Evolutionary conservation across 2,797 vertebrate species (phyloP).

Genomic region (Miichthys miiuy): DNA sequence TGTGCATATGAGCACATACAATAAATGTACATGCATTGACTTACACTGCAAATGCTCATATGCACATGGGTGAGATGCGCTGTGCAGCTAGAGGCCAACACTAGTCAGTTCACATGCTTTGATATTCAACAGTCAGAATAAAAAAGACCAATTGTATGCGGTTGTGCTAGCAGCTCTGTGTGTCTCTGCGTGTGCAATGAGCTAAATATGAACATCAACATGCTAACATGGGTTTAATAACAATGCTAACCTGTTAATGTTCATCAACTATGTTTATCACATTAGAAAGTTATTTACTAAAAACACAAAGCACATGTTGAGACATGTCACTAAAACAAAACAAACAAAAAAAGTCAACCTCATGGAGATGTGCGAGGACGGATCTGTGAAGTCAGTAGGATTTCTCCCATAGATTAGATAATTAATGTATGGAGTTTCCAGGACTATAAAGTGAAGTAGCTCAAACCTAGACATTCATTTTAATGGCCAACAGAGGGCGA

Average conservation of each 20-base stretch:
- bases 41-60: neutral
- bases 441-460: too few species aligned
- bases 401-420: too few species aligned
- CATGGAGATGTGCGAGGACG: neutral
- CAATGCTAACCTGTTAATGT: neutral
- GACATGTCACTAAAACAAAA: neutral
- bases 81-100: slow-evolving; percentile 20
- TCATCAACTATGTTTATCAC: neutral
- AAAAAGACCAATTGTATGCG: neutral
- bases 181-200: neutral
- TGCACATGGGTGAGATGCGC: slow-evolving; percentile 8
- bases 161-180: neutral
- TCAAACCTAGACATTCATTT: too few species aligned
- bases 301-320: neutral
- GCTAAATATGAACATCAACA: neutral
- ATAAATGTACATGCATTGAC: slow-evolving; percentile 1
- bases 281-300: neutral
- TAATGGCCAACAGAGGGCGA: too few species aligned
- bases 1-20: slow-evolving; percentile 20
- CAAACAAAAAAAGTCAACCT: neutral
- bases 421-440: too few species aligned
- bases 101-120: slow-evolving; percentile 50
- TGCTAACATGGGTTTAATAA: neutral
- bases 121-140: slow-evolving; percentile 19
- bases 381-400: neutral